Evolutionary conservation across 2,113 vertebrate genomes (phyloP).

Genomic region (Trogon melanurus): DNA sequence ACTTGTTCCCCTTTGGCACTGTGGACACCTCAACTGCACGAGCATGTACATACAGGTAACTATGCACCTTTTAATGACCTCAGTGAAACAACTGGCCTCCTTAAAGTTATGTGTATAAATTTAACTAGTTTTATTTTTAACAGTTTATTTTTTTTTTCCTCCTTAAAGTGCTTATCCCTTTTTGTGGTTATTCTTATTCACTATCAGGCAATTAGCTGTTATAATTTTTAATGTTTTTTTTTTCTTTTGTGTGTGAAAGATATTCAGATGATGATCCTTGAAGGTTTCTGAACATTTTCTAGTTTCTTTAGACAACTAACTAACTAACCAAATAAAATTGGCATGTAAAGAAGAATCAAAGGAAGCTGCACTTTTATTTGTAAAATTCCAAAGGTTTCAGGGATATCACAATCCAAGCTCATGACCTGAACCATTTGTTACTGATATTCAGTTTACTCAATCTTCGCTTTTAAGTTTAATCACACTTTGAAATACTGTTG

Average conservation of each 20-base stretch:
- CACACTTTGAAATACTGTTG: not conserved
- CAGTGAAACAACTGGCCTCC: not conserved
- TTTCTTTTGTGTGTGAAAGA: not conserved
- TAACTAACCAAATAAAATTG: not conserved
- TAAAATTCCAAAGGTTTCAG: not conserved
- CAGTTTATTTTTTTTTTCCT: not conserved
- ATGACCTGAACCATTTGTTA: not conserved
- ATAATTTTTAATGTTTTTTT: not conserved
- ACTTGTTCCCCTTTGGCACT: not conserved
- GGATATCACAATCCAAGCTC: not conserved
- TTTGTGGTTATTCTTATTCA: not conserved
- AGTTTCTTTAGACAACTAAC: not conserved
- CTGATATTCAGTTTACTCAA: not conserved
- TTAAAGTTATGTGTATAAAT: not conserved
- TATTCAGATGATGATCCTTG: not conserved
- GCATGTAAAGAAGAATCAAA: not conserved
- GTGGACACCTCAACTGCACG: not conserved
- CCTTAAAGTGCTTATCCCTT: not conserved
- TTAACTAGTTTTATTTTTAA: not conserved
- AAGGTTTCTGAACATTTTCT: not conserved
- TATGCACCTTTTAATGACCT: not conserved
- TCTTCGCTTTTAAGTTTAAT: not conserved
- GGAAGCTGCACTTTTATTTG: not conserved
- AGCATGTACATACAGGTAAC: not conserved
- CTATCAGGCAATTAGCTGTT: not conserved